Percentiles rank a stretch among this genome's conserved stretches.
Evolutionary conservation across 2,888 invertebrate genomes (phyloP).

Genomic region (Eilema caniola): DNA sequence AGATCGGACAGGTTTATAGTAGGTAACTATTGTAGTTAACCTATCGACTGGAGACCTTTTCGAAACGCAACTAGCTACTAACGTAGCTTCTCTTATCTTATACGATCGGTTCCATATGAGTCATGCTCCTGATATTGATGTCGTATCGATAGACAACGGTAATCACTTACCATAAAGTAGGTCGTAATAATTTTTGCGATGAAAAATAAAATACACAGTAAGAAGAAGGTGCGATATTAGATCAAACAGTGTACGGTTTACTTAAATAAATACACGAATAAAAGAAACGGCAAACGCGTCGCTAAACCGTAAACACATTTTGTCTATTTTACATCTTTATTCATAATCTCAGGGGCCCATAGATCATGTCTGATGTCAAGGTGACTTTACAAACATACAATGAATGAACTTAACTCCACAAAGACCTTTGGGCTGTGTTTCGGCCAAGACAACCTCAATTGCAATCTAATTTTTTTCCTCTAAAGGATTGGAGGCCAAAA

Average conservation of each 20-base stretch:
- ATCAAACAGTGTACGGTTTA: background rate
- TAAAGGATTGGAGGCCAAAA: no score
- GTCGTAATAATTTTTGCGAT: background rate
- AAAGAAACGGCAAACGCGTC: background rate
- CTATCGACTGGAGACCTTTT: background rate
- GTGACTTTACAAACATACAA: background rate
- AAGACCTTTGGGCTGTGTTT: background rate
- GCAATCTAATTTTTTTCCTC: no score
- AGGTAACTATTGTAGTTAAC: background rate
- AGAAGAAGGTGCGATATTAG: background rate
- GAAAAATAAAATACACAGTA: conserved; percentile 4
- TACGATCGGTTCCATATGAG: background rate
- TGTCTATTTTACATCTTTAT: background rate
- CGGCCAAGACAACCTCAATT: no score
- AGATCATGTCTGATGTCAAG: background rate
- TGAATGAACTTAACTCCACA: background rate
- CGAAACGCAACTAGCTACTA: no score
- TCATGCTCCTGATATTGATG: background rate
- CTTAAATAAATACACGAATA: background rate
- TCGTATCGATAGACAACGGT: conserved; percentile 4
- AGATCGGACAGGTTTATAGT: background rate
- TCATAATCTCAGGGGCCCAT: background rate
- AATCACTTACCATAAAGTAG: background rate
- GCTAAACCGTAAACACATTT: no score
- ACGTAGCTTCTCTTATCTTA: background rate